Base-by-base conservation (phyloP, 1,140 invertebrate species). In the Ruditapes philippinarum region DNA sequence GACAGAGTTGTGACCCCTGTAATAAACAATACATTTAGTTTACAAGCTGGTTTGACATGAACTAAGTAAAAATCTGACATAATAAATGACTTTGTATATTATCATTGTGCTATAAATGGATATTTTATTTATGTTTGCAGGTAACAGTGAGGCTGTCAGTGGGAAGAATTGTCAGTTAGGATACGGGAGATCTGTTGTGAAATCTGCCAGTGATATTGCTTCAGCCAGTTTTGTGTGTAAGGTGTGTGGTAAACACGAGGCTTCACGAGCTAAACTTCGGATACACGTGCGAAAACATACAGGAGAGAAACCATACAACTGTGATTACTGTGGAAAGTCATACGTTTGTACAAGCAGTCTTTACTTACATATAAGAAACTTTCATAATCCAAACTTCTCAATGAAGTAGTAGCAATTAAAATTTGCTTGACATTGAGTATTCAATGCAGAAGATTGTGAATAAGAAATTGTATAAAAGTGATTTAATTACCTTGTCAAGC, bases 281-380 rank as follows among this genome's bases (percentile, higher is more conserved):
- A 68, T 78, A 36, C 86, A 88, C 38, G 40, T 68, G 45, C 42
- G 86, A 14, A 68, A 28, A 62, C 86, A 88, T 28, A 88, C 86
- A 28, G 86, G 86, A 5, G 85, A 88, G 28, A 79, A 65, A n/a
- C 86, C 86, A 28, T 88, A 57, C 42, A 36, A 36, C 12, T 87
- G 84, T 78, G 54, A 74, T 28, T 62, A 60, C 31, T 87, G 84
- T 45, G n/a, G 45, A 12, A 87, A 87, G 28, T 40, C 45, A 25
- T 92, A 91, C 60, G 83, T 88, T 0, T 85, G 90, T 70, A 96
- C 97, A 19, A 94, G 97, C 28, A 89, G 90, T 68, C 74, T 92
- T 25, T 91, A 91, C 33, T 54, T 90, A 31, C 92, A 92, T 79
- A 84, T 90, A 74, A 19, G 42, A 25, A 76, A 49, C 11, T 45